Evolutionary conservation across 2,797 vertebrate genomes (phyloP).

Genomic region (Chlorospingus flavigularis): DNA sequence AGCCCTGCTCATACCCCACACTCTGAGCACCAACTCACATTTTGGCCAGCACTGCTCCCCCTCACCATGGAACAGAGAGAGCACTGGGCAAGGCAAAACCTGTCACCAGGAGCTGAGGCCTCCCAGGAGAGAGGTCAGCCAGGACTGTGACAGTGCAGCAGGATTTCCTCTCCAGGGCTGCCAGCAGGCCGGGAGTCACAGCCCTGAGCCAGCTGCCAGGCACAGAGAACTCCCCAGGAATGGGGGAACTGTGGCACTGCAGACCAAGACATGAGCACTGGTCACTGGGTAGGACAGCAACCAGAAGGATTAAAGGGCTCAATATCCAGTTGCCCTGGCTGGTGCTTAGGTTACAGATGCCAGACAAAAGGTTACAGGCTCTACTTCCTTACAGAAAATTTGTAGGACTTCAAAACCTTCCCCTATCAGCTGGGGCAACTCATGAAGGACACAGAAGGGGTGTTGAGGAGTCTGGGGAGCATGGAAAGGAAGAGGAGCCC

Average conservation of each 20-base stretch:
- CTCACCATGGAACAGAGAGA: rapidly evolving
- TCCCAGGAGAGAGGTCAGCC: neutral
- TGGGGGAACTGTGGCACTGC: neutral
- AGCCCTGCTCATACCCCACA: rapidly evolving
- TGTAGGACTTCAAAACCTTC: neutral
- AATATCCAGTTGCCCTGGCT: neutral
- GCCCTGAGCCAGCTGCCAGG: neutral
- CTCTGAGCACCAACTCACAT: rapidly evolving
- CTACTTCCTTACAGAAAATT: neutral
- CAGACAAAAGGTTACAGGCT: neutral
- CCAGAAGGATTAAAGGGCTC: neutral
- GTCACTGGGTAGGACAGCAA: neutral
- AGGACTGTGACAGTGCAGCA: neutral
- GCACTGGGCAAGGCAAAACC: neutral
- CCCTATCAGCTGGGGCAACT: neutral
- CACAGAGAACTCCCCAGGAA: neutral
- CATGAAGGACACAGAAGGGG: rapidly evolving
- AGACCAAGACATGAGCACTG: neutral
- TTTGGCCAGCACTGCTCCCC: neutral
- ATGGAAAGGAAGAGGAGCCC: neutral
- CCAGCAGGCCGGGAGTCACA: neutral
- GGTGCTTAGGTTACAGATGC: neutral
- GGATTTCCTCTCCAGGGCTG: neutral
- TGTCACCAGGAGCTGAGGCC: neutral
- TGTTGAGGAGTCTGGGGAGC: neutral